Conservation (phyloP, 2,797 vertebrate genomes). For the Heliangelus exortis region DNA sequence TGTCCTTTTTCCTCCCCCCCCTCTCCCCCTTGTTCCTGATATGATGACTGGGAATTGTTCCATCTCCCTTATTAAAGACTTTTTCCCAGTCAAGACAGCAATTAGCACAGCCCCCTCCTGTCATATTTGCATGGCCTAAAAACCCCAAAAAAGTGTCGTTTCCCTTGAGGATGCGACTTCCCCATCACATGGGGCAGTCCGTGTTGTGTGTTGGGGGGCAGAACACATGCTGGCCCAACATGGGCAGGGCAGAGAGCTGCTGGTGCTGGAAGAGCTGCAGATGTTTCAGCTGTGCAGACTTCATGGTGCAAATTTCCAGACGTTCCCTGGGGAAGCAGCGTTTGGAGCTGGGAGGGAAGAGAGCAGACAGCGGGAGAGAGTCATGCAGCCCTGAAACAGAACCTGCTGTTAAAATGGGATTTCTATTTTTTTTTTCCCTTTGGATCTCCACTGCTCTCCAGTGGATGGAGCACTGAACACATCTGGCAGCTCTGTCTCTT, state of each 20-base stretch:
- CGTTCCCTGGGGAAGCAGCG: conserved; percentile 42
- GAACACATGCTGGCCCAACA: not conserved
- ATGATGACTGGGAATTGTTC: not conserved
- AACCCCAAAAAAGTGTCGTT: rapidly evolving
- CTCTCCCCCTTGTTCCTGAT: not conserved
- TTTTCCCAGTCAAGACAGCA: not conserved
- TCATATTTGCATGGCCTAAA: not conserved
- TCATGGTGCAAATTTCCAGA: conserved; percentile 74
- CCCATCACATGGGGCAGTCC: rapidly evolving
- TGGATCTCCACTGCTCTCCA: not conserved
- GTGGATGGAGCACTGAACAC: rapidly evolving
- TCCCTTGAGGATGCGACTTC: not conserved
- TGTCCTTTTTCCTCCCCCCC: not conserved
- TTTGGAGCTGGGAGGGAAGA: conserved; percentile 16
- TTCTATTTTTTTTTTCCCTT: not conserved
- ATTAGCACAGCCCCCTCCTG: not conserved
- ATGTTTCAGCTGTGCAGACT: conserved; percentile 70
- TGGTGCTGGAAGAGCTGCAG: conserved; percentile 18
- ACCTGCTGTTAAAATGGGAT: not conserved
- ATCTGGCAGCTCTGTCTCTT: not conserved
- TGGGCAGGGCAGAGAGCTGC: not conserved
- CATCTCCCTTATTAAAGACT: not conserved
- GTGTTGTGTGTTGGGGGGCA: not conserved
- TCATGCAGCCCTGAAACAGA: conserved; percentile 5
- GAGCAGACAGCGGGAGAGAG: not conserved